Evolutionary conservation across 1,140 invertebrate species (phyloP).

Genomic region (Ganaspis sp.): DNA sequence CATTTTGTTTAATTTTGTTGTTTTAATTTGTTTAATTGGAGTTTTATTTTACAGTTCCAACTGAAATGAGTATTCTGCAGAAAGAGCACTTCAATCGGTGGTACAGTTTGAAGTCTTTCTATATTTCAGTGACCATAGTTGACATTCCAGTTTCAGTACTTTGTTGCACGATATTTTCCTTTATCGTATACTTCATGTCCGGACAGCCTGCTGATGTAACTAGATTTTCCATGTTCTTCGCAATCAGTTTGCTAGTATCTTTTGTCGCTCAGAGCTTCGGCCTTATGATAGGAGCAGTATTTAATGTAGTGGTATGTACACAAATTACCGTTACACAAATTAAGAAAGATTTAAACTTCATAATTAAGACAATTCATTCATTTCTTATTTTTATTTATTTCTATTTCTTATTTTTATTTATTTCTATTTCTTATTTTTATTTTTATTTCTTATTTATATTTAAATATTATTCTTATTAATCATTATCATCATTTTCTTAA

Average conservation of each 20-base stretch:
- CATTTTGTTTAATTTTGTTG: too few species aligned
- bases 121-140: slow-evolving; percentile 89
- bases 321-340: slow-evolving; percentile 32
- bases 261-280: slow-evolving; percentile 94
- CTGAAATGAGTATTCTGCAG: slow-evolving; percentile 92
- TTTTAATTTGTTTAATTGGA: slow-evolving; percentile 38
- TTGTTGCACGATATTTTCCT: slow-evolving; percentile 86
- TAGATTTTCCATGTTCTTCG: slow-evolving; percentile 89
- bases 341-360: too few species aligned
- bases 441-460: too few species aligned
- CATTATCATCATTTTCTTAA: too few species aligned
- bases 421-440: too few species aligned
- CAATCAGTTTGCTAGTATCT: slow-evolving; percentile 86
- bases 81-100: slow-evolving; percentile 97
- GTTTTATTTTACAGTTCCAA: slow-evolving; percentile 84
- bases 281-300: slow-evolving; percentile 90
- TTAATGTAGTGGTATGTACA: slow-evolving; percentile 85
- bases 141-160: slow-evolving; percentile 86
- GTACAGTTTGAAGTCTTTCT: slow-evolving; percentile 96
- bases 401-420: too few species aligned
- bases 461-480: too few species aligned
- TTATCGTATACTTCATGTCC: slow-evolving; percentile 92
- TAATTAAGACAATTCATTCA: too few species aligned
- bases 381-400: too few species aligned
- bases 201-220: slow-evolving; percentile 86